A percentile compares a stretch with the other conserved stretches of the same genome.
These are phyloP conservation scores for Drosophila sp. DNA, from an alignment of 1,140 invertebrate species.

Conservation along the genomic window DNA sequence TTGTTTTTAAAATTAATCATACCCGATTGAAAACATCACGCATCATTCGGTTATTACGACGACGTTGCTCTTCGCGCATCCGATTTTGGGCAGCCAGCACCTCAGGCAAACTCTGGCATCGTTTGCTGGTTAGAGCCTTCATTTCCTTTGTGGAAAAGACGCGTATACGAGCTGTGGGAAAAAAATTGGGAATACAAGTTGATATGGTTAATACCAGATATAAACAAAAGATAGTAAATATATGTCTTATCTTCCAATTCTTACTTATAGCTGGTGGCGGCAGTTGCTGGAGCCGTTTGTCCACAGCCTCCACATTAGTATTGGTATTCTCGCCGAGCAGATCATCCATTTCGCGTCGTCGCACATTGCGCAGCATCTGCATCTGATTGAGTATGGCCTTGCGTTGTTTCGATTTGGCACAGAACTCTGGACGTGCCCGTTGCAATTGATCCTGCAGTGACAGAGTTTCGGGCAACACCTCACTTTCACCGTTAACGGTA, in stretches of 20 bases:
- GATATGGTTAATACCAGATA: not conserved
- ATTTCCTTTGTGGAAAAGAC: slow-evolving; percentile 72
- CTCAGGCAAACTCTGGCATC: slow-evolving; percentile 65
- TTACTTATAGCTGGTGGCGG: slow-evolving; percentile 70
- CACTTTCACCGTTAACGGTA: slow-evolving; percentile 5
- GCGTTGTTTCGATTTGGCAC: slow-evolving; percentile 70
- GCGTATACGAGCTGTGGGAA: slow-evolving; percentile 55
- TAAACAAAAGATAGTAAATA: not conserved
- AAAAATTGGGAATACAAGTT: slow-evolving; percentile 4
- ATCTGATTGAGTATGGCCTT: slow-evolving; percentile 77
- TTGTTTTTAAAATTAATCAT: slow-evolving; percentile 5
- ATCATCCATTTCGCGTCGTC: slow-evolving; percentile 64
- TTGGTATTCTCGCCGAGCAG: slow-evolving; percentile 48
- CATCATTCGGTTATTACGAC: slow-evolving; percentile 68
- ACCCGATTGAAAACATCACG: slow-evolving; percentile 78
- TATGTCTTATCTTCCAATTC: not conserved
- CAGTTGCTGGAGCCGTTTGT: slow-evolving; percentile 54
- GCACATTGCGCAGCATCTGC: slow-evolving; percentile 64
- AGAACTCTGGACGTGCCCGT: slow-evolving; percentile 65
- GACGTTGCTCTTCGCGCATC: slow-evolving; percentile 53
- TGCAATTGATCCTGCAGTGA: slow-evolving; percentile 74
- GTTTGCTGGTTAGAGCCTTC: slow-evolving; percentile 76
- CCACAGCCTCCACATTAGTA: slow-evolving; percentile 60
- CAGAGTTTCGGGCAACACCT: slow-evolving; percentile 14
- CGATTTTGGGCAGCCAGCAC: slow-evolving; percentile 60